A percentile compares a stretch with the other conserved stretches of the same genome.
Conservation (phyloP, 2,888 invertebrate genomes). For the Psococerastis gibbosa region DNA sequence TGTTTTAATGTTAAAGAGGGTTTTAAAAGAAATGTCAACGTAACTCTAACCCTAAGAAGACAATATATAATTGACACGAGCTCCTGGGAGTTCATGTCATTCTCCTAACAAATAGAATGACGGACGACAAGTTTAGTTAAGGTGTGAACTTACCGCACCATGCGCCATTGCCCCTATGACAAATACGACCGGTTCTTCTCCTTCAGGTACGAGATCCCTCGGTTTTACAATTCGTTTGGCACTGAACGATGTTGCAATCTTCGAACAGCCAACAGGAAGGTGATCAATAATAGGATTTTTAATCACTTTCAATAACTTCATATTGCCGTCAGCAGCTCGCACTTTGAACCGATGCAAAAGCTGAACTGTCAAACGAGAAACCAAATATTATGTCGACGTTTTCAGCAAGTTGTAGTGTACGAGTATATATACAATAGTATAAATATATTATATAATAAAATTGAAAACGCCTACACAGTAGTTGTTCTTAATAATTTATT, state of each 20-base stretch:
- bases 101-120: too few species aligned
- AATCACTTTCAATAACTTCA: conserved; percentile 84
- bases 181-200: conserved; percentile 68
- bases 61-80: too few species aligned
- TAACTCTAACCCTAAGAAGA: too few species aligned
- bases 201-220: conserved; percentile 54
- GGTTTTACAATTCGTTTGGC: conserved; percentile 51
- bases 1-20: too few species aligned
- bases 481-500: conserved; percentile 10
- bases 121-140: too few species aligned
- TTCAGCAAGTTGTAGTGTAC: conserved; percentile 28
- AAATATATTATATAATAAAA: conserved; percentile 25
- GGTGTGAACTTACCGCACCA: conserved; percentile 74
- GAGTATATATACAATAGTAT: too few species aligned
- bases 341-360: conserved; percentile 87
- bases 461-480: conserved; percentile 25
- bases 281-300: conserved; percentile 92
- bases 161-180: conserved; percentile 96
- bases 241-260: conserved; percentile 77
- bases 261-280: conserved; percentile 82
- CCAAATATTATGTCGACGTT: conserved; percentile 13
- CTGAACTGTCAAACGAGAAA: conserved; percentile 53
- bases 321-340: conserved; percentile 71
- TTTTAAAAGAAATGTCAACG: too few species aligned
- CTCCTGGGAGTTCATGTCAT: too few species aligned